Evolutionary conservation across 2,888 invertebrate species (phyloP), one percentile per base, ranked within the genome.

Genomic region (Galerucella pusilla): DNA sequence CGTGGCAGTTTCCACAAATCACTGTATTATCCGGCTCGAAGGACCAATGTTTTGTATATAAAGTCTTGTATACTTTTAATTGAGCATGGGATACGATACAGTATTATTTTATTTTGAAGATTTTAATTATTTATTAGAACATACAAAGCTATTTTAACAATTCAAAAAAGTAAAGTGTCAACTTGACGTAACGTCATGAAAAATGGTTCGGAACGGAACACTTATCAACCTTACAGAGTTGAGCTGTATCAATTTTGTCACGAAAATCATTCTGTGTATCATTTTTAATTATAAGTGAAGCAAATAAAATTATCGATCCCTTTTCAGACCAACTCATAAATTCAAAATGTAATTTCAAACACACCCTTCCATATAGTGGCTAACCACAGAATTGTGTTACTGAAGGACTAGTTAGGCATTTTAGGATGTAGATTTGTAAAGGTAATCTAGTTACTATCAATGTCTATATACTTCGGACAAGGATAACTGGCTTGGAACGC

Each of bases 341-440:
- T 70, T 70, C 70, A 16, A 52, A 70, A 52, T 70, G 54, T 72
- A 72, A 72, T 72, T 72, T 60, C 66, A 59, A 72, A 67, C 72
- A 72, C 49, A 72, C 52, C 72, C 66, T 20, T 72, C 49, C 49
- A 66, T 66, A 66, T 66, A 72, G 66, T 60, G 59, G 66, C 66
- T 49, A 11, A 57, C 72, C 71, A 60, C 66, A 25, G 60, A 72
- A 72, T 72, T 67, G 60, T 60, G 60, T 72, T 72, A 72, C 66
- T 49, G n/a, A 72, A 72, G 72, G 72, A 54, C 59, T 72, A 60
- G 72, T 72, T 72, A 42, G 35, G 35, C 60, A 72, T 72, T 72
- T 66, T 67, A 66, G 72, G 66, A 46, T 28, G 45, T 25, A 67
- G 65, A 60, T 72, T 72, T 67, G 67, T 72, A 4, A 60, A 59